A percentile compares a stretch with the other conserved stretches of the same genome.
Evolutionary conservation across 2,797 vertebrate species (phyloP).

Genomic region (Phrynocephalus guinanensis): DNA sequence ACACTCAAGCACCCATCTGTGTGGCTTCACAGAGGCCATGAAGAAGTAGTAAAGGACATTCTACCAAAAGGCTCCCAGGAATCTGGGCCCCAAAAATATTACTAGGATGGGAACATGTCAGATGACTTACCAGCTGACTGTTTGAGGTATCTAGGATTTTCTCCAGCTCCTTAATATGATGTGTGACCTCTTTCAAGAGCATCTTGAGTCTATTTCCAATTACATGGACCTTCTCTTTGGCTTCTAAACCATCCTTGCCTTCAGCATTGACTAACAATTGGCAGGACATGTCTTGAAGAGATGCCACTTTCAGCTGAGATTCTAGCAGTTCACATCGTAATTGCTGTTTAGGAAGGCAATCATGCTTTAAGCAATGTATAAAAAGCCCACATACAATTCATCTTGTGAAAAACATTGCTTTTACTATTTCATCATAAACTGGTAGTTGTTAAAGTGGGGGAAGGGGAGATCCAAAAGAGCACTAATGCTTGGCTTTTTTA

Average conservation of each 20-base stretch:
- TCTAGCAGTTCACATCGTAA: slow-evolving; percentile 91
- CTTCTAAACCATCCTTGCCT: slow-evolving; percentile 93
- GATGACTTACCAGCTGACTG: slow-evolving; percentile 85
- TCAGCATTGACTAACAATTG: slow-evolving; percentile 90
- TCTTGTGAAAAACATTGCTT: background rate
- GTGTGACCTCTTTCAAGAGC: slow-evolving; percentile 91
- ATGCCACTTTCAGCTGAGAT: slow-evolving; percentile 88
- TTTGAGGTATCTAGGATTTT: slow-evolving; percentile 86
- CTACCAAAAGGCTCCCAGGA: slow-evolving; percentile 12
- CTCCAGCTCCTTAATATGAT: slow-evolving; percentile 88
- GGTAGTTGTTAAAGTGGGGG: background rate
- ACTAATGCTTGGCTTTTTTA: background rate
- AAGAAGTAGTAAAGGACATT: too few species aligned
- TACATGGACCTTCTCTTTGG: slow-evolving; percentile 97
- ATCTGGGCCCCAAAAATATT: accelerated
- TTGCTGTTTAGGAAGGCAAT: slow-evolving; percentile 82
- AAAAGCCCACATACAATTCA: background rate
- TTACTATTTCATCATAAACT: background rate
- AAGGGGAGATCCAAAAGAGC: background rate
- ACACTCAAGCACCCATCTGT: too few species aligned
- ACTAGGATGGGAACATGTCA: background rate
- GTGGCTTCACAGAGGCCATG: too few species aligned
- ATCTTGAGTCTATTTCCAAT: slow-evolving; percentile 93
- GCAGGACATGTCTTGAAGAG: slow-evolving; percentile 93
- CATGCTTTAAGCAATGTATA: slow-evolving; percentile 21